These are phyloP conservation scores for Oeneis ivallda DNA, from an alignment of 2,888 invertebrate species.

Conservation along the genomic window DNA sequence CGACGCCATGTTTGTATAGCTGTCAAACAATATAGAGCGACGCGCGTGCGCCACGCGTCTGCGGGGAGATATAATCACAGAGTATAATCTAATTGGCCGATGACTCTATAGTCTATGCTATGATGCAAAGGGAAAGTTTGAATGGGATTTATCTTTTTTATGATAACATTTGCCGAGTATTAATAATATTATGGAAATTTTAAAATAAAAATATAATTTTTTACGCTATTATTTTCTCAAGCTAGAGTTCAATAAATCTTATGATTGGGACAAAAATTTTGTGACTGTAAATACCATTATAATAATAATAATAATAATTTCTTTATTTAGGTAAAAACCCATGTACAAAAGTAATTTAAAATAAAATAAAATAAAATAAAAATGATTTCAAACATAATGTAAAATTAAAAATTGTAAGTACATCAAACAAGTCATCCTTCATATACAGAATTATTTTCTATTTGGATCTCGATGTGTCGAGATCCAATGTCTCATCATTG, in stretches of 20 bases:
- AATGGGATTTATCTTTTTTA: slow-evolving; percentile 36
- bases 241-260: background rate
- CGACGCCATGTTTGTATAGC: slow-evolving; percentile 74
- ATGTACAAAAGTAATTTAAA: too few species aligned
- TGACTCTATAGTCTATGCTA: slow-evolving; percentile 44
- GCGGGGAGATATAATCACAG: slow-evolving; percentile 61
- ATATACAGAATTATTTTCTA: too few species aligned
- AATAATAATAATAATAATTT: too few species aligned
- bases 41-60: slow-evolving; percentile 68
- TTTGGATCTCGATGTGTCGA: too few species aligned
- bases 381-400: too few species aligned
- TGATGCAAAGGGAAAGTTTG: slow-evolving; percentile 48
- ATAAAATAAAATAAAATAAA: too few species aligned
- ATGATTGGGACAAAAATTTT: too few species aligned
- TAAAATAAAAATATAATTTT: slow-evolving; percentile 22
- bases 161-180: slow-evolving; percentile 42
- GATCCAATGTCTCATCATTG: too few species aligned
- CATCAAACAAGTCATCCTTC: too few species aligned
- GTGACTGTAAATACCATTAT: too few species aligned
- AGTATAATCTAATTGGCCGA: slow-evolving; percentile 61
- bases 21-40: slow-evolving; percentile 61
- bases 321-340: too few species aligned
- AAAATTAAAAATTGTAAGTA: too few species aligned
- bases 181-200: slow-evolving; percentile 26
- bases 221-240: slow-evolving; percentile 3